Percentiles rank a stretch among this genome's conserved stretches.
phyloP scores from a whole-genome alignment of 37 sponge, comb jelly and placozoan species.

The Corticium candelabrum region DNA sequence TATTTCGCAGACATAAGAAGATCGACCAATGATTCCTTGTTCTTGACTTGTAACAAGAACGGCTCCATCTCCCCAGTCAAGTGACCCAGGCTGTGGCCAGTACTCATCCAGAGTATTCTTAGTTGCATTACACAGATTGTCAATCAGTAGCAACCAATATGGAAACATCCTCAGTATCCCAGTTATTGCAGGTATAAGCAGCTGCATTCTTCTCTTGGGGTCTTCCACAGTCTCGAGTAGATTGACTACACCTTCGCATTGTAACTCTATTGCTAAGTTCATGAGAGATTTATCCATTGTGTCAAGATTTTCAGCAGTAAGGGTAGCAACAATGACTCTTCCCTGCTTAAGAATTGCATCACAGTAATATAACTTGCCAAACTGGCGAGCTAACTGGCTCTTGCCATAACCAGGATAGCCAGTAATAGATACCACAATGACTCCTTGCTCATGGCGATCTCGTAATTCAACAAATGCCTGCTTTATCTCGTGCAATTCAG shows the following conservation, averaged over 20 bases:
- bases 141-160: not conserved
- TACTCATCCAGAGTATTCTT: not conserved
- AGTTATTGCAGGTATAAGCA: not conserved
- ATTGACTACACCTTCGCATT: not conserved
- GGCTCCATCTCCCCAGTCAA: not conserved
- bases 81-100: not conserved
- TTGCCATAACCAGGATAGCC: not conserved
- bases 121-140: not conserved
- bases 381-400: conserved; percentile 6
- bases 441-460: not conserved
- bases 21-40: not conserved
- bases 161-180: not conserved
- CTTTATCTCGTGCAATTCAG: not conserved
- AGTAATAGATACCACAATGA: not conserved
- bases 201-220: not conserved
- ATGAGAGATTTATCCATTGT: not conserved
- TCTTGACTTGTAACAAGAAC: not conserved
- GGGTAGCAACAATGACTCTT: not conserved
- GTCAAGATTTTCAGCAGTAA: not conserved
- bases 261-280: not conserved
- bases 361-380: not conserved
- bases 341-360: not conserved
- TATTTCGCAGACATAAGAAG: not conserved
- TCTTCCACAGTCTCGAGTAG: not conserved
- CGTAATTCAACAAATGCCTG: not conserved